phyloP scores from a whole-genome alignment of 2,113 vertebrate genomes.

The Gallinago media region DNA sequence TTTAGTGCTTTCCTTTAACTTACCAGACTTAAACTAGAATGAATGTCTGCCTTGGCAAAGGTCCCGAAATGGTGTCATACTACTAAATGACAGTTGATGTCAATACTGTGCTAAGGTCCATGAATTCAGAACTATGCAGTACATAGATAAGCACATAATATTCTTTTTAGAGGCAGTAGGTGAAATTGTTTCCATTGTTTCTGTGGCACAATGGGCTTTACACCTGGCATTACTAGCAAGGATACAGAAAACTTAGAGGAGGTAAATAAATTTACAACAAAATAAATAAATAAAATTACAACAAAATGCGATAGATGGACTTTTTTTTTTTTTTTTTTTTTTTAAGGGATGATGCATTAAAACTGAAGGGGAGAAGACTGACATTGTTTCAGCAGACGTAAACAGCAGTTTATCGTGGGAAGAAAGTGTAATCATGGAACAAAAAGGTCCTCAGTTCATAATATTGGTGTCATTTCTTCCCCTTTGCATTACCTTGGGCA shows the following conservation, averaged over 20 bases:
- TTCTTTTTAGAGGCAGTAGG: background rate
- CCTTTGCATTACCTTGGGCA: background rate
- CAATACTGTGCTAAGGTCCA: background rate
- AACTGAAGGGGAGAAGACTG: background rate
- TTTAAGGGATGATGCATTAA: background rate
- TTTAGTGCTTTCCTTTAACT: background rate
- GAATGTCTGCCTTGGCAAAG: background rate
- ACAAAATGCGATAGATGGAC: background rate
- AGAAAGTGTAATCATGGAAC: background rate
- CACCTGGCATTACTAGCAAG: background rate
- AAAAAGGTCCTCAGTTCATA: background rate
- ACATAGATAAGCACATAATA: background rate
- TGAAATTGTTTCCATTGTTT: background rate
- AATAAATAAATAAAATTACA: background rate
- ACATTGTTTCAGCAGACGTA: background rate
- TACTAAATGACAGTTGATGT: background rate
- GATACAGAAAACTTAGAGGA: background rate
- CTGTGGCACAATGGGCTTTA: background rate
- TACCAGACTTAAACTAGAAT: background rate
- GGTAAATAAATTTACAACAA: rapidly evolving
- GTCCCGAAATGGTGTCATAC: background rate
- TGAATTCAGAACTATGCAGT: rapidly evolving
- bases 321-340: rapidly evolving
- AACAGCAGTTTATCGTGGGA: background rate
- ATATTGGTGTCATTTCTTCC: rapidly evolving